A percentile compares a stretch with the other conserved stretches of the same genome.
These are phyloP conservation scores for Eidolon dupreanum DNA, from an alignment of 2,797 vertebrate species.

Conservation along the genomic window DNA sequence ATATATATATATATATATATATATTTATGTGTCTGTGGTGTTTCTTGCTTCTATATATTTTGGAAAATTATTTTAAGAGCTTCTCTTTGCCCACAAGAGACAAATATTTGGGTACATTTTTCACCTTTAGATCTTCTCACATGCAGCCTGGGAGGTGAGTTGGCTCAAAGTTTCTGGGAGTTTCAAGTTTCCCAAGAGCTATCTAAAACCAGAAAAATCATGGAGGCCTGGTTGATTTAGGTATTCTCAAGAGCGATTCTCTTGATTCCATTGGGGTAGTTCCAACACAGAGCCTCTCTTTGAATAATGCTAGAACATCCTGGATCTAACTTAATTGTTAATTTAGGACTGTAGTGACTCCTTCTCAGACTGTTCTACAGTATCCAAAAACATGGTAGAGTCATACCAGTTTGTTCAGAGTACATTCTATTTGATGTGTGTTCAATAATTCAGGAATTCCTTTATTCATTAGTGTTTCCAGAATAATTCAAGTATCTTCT, in stretches of 20 bases:
- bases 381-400: background rate
- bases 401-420: background rate
- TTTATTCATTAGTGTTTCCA: background rate
- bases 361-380: background rate
- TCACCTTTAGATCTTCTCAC: background rate
- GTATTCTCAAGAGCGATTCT: background rate
- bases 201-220: background rate
- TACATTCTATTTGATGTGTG: background rate
- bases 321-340: background rate
- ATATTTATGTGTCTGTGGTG: background rate
- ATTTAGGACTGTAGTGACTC: background rate
- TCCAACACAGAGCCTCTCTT: background rate
- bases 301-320: background rate
- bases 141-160: background rate
- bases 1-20: background rate
- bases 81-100: background rate
- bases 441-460: background rate
- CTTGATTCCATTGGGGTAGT: background rate
- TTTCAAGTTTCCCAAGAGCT: background rate
- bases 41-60: background rate
- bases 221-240: background rate
- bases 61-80: background rate
- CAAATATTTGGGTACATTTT: background rate
- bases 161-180: background rate
- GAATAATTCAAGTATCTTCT: background rate